A percentile compares a stretch with the other conserved stretches of the same genome.
Conservation (phyloP, 1,140 invertebrate genomes). For the Lasioglossum baleicum region DNA sequence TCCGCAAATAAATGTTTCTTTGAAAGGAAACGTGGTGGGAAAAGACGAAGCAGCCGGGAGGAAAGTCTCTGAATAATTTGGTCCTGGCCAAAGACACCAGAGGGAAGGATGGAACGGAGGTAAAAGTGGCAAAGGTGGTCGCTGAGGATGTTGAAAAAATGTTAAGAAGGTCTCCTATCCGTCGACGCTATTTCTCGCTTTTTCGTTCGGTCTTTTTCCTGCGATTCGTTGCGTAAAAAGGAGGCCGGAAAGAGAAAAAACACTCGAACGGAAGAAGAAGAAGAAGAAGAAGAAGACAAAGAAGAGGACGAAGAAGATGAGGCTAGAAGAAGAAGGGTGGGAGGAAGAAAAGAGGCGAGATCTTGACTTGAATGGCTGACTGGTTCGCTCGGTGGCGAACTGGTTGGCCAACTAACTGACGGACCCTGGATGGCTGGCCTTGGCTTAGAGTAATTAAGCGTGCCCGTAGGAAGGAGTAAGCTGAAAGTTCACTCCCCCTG, state of each 20-base stretch:
- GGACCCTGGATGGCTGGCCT: slow-evolving; percentile 32
- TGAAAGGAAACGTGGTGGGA: neutral
- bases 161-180: neutral
- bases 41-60: neutral
- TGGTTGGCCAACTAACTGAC: slow-evolving; percentile 25
- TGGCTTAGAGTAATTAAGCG: slow-evolving; percentile 57
- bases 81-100: neutral
- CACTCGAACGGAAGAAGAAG: too few species aligned
- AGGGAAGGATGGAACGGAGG: neutral
- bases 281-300: neutral
- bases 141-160: too few species aligned
- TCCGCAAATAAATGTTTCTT: neutral
- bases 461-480: slow-evolving; percentile 37
- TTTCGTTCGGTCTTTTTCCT: too few species aligned
- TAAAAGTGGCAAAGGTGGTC: neutral
- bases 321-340: neutral
- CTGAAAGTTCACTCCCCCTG: slow-evolving; percentile 44
- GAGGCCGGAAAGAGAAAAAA: too few species aligned
- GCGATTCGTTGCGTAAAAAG: too few species aligned
- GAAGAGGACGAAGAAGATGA: neutral
- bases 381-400: slow-evolving; percentile 4
- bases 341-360: too few species aligned
- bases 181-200: too few species aligned
- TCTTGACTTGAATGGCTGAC: neutral
- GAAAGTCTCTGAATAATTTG: neutral